Percentiles rank a stretch among this genome's conserved stretches.
Conservation (phyloP, 2,113 vertebrate genomes). For the Ciconia maguari region DNA sequence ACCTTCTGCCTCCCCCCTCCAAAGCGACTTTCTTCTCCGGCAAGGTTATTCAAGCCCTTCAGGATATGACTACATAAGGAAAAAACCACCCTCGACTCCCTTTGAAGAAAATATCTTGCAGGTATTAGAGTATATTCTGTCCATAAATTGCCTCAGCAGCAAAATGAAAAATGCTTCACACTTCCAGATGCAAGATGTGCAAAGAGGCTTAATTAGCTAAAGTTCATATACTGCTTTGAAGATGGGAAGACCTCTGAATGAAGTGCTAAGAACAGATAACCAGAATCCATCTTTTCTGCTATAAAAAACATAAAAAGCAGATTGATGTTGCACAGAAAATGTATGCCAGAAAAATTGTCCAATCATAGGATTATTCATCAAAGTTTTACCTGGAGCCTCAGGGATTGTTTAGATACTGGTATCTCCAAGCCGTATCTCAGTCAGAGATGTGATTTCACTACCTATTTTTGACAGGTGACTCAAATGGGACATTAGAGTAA, state of each 20-base stretch:
- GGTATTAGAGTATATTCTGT: not conserved
- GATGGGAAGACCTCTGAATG: not conserved
- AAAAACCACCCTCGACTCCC: not conserved
- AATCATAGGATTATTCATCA: not conserved
- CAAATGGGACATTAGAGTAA: not conserved
- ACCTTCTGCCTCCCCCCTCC: not conserved
- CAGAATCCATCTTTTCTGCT: not conserved
- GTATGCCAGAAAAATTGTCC: not conserved
- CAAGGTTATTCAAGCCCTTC: not conserved
- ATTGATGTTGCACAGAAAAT: not conserved
- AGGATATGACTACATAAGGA: not conserved
- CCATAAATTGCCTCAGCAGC: not conserved
- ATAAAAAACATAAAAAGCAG: not conserved
- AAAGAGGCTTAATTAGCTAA: conserved; percentile 24
- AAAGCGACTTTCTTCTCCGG: not conserved
- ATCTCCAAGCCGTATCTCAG: not conserved
- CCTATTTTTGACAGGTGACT: not conserved
- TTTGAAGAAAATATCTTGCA: conserved; percentile 35
- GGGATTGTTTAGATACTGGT: not conserved
- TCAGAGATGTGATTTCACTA: not conserved
- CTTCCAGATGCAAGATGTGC: not conserved
- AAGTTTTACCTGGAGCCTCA: not conserved
- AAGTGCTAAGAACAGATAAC: not conserved
- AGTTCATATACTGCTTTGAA: conserved; percentile 28
- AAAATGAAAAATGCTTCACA: conserved; percentile 14